Evolutionary conservation across 2,888 invertebrate genomes (phyloP).

Genomic region (Rotaria magnacalcarata): DNA sequence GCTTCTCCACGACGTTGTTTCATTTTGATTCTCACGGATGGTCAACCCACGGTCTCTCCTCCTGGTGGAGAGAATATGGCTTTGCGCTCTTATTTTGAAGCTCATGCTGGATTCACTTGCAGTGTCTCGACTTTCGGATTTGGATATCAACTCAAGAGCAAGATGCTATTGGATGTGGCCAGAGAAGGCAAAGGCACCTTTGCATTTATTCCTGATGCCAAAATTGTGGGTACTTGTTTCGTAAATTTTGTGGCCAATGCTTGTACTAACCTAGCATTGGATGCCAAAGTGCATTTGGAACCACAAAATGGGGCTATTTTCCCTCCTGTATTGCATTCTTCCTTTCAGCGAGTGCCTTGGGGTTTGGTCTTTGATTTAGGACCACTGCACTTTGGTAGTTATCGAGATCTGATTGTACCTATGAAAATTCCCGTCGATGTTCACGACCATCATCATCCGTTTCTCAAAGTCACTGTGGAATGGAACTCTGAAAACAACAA

Average conservation of each 20-base stretch:
- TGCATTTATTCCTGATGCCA: slow-evolving; percentile 16
- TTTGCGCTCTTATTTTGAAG: slow-evolving; percentile 21
- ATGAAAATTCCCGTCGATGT: slow-evolving; percentile 9
- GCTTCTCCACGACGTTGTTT: slow-evolving; percentile 8
- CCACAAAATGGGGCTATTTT: slow-evolving; percentile 16
- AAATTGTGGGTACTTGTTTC: slow-evolving; percentile 21
- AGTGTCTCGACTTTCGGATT: slow-evolving; percentile 24
- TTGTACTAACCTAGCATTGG: slow-evolving; percentile 12
- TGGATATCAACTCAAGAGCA: slow-evolving; percentile 5
- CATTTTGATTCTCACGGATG: slow-evolving; percentile 21
- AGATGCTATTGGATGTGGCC: slow-evolving; percentile 24
- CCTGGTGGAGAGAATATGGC: slow-evolving; percentile 12
- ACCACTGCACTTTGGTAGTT: slow-evolving; percentile 21
- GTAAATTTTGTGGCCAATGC: slow-evolving; percentile 19
- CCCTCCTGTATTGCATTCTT: slow-evolving; percentile 12
- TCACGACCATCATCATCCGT: not conserved
- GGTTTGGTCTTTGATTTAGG: slow-evolving; percentile 21
- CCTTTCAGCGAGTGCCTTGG: slow-evolving; percentile 21
- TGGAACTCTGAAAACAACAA: slow-evolving; percentile 24
- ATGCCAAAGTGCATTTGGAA: slow-evolving; percentile 24
- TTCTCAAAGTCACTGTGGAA: slow-evolving; percentile 18
- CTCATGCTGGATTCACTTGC: slow-evolving; percentile 17
- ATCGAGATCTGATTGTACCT: slow-evolving; percentile 21
- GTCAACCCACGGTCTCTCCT: slow-evolving; percentile 13
- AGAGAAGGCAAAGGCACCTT: slow-evolving; percentile 17